Evolutionary conservation across 1,140 invertebrate genomes (phyloP).

Genomic region (Drosophila lacteicornis): DNA sequence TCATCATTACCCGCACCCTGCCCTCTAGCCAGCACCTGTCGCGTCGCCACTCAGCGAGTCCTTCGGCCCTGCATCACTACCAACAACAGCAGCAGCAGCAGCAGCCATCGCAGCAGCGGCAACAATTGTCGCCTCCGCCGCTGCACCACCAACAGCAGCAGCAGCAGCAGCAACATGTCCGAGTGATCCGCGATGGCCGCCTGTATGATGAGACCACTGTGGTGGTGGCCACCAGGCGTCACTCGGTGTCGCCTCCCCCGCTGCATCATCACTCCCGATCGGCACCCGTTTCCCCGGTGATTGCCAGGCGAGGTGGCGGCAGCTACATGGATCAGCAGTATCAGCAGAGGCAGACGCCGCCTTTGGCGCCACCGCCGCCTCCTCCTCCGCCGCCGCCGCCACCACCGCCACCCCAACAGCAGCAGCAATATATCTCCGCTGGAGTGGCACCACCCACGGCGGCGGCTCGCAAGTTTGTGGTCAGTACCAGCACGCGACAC

Average conservation of each 20-base stretch:
- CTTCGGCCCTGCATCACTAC: conserved; percentile 58
- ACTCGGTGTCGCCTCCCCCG: conserved; percentile 78
- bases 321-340: conserved; percentile 59
- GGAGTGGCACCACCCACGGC: conserved; percentile 51
- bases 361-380: conserved; percentile 53
- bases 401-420: conserved; percentile 42
- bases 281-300: conserved; percentile 70
- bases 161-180: conserved; percentile 69
- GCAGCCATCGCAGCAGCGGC: conserved; percentile 31
- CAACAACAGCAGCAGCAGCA: conserved; percentile 47
- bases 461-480: conserved; percentile 76
- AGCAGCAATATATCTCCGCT: conserved; percentile 42
- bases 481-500: conserved; percentile 74
- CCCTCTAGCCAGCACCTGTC: conserved; percentile 62
- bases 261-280: conserved; percentile 77
- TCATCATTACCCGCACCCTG: conserved; percentile 73
- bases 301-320: conserved; percentile 46
- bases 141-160: conserved; percentile 69
- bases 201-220: conserved; percentile 72
- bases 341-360: conserved; percentile 66
- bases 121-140: conserved; percentile 64
- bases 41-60: conserved; percentile 76
- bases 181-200: conserved; percentile 80
- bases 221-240: conserved; percentile 46
- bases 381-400: conserved; percentile 41